Conservation (phyloP, 2,888 invertebrate genomes). For the Andricus quercusramuli region DNA sequence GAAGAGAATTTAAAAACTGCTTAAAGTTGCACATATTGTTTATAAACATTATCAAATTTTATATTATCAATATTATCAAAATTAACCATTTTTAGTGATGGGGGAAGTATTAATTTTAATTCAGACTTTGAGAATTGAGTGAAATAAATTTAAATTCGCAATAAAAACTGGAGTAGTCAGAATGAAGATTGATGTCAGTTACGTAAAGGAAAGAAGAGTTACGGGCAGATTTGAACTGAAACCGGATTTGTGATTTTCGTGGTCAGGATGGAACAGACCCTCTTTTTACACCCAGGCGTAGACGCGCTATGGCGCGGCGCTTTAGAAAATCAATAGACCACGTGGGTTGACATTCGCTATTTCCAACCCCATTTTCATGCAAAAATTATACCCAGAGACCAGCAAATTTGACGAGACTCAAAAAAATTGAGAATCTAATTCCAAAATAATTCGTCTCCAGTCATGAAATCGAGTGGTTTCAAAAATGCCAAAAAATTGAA, state of each 20-base stretch:
- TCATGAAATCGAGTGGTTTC: neutral
- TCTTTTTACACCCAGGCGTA: slow-evolving; percentile 23
- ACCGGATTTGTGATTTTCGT: slow-evolving; percentile 18
- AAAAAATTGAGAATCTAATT: neutral
- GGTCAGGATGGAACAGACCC: slow-evolving; percentile 19
- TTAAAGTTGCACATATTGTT: neutral
- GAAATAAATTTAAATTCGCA: neutral
- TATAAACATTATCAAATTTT: neutral
- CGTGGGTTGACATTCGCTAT: slow-evolving; percentile 69
- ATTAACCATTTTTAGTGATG: neutral
- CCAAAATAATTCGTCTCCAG: neutral
- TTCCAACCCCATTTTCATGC: slow-evolving; percentile 59
- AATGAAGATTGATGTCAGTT: neutral
- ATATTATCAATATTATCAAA: no score
- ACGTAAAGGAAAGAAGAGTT: neutral
- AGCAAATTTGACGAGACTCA: neutral
- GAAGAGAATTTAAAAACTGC: no score
- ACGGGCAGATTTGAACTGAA: neutral
- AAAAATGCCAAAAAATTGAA: neutral
- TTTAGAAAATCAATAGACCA: slow-evolving; percentile 74
- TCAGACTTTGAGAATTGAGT: neutral
- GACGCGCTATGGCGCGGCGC: slow-evolving; percentile 55
- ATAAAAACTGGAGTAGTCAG: neutral
- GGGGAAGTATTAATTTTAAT: neutral
- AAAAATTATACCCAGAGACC: no score